These are phyloP conservation scores for Corvus cornix DNA, from an alignment of 2,113 vertebrate species.

Conservation along the genomic window DNA sequence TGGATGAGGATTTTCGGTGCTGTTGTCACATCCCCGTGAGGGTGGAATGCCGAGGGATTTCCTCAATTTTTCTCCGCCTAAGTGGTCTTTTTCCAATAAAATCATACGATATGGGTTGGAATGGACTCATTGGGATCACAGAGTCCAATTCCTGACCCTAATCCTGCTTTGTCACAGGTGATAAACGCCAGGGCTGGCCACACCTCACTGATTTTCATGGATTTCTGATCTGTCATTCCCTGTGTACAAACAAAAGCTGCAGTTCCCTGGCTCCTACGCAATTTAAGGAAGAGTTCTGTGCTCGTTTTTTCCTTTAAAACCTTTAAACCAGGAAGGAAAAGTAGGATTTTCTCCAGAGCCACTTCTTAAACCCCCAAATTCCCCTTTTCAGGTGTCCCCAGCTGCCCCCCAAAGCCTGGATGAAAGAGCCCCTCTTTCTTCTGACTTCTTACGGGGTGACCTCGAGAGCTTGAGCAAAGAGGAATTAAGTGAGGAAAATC, in stretches of 20 bases:
- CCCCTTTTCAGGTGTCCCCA: background rate
- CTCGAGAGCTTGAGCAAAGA: background rate
- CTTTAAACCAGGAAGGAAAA: background rate
- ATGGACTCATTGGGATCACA: background rate
- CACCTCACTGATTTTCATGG: background rate
- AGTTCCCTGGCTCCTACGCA: rapidly evolving
- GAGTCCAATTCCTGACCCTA: background rate
- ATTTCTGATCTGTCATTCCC: background rate
- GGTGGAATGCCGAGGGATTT: background rate
- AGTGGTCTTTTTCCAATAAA: background rate
- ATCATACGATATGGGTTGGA: background rate
- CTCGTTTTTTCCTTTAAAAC: background rate
- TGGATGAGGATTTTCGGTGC: background rate
- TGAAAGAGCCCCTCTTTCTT: background rate
- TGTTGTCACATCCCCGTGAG: rapidly evolving
- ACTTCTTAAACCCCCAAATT: background rate
- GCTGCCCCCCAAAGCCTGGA: background rate
- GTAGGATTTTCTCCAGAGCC: background rate
- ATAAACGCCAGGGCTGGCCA: background rate
- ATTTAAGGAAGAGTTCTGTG: background rate
- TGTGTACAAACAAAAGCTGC: background rate
- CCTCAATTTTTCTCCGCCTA: background rate
- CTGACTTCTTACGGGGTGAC: background rate
- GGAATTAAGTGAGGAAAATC: background rate
- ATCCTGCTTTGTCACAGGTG: background rate